Base-by-base conservation (phyloP, 2,797 vertebrate genomes). In the Chloroceryle amazona region DNA sequence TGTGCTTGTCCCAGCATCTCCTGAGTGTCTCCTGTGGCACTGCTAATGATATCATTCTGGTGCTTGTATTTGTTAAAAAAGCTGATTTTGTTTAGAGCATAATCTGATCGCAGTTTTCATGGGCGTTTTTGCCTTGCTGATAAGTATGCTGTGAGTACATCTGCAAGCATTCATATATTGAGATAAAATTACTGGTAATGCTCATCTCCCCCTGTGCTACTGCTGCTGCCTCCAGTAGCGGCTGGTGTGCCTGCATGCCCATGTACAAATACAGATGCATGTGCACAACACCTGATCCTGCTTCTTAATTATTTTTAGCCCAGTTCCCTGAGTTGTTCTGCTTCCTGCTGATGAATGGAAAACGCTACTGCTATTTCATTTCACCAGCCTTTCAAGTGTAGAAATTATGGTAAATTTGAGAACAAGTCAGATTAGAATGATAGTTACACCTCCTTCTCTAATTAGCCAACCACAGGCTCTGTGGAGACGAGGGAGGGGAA, bases 261-360 rank as follows among this genome's bases (percentile, higher is more conserved):
- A 0, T 26, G 39, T 52, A 68, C 62, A 80, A 72, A 37, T 60
- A 76, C 54, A 84, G 84, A 86, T 76, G 88, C 61, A 10, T 52
- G 79, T 12, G 31, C 11, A 7, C 68, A 51, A 66, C 90, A 95
- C 90, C 90, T 88, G 72, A 91, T 84, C 80, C 54, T 35, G 67
- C 81, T 82, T 25, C 86, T 92, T 89, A 80, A 89, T 81, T 95
- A 86, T 95, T 95, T 96, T 95, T 95, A 96, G 81, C 90, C 41
- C 37, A 46, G 3, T 91, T 93, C 89, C 72, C 86, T 6, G 60
- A 92, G 86, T 94, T 94, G 65, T 89, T 94, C 71, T 85, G 67
- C 91, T 92, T 81, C 78, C 71, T 87, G 90, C 60, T 92, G 90
- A 93, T 94, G 95, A 96, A 94, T 94, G 78, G 72, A 73, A 95